Percentiles rank a stretch among this genome's conserved stretches.
phyloP scores from a whole-genome alignment of 64 coral and sea anemone species.

The Acropora yongei region DNA sequence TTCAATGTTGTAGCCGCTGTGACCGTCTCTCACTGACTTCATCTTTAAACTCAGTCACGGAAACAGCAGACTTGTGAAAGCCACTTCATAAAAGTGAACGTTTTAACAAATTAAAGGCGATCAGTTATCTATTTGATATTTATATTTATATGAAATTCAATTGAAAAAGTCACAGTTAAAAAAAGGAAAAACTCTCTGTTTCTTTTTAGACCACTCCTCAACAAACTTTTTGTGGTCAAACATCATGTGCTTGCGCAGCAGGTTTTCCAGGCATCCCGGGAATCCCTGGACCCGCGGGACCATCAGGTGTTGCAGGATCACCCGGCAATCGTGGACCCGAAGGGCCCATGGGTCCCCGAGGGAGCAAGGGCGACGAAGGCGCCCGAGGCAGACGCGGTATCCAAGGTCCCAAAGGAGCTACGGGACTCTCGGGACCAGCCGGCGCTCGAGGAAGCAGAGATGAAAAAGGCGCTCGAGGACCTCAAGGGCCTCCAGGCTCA shows the following conservation, averaged over 20 bases:
- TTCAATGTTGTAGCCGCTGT: too few relatives aligned
- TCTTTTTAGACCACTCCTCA: neutral
- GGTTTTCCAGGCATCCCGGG: neutral
- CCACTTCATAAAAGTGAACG: too few relatives aligned
- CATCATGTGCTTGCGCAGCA: neutral
- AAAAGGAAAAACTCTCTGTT: neutral
- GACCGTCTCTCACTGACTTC: too few relatives aligned
- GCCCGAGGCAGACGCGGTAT: neutral
- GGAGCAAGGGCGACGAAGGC: neutral
- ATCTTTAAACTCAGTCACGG: too few relatives aligned
- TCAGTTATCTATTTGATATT: too few relatives aligned
- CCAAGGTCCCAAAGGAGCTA: neutral
- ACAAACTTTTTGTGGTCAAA: neutral
- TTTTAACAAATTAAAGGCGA: too few relatives aligned
- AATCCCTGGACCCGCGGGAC: neutral
- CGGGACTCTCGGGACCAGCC: neutral
- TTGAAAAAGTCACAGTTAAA: too few relatives aligned
- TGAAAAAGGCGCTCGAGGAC: neutral
- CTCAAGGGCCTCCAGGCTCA: neutral
- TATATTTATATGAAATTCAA: too few relatives aligned
- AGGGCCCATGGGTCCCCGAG: conserved; percentile 6
- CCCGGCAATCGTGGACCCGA: neutral
- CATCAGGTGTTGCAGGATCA: neutral
- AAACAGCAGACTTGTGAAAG: too few relatives aligned
- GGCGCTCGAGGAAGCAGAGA: neutral